These are phyloP conservation scores for Tetrao urogallus DNA, from an alignment of 2,113 vertebrate species.

Conservation along the genomic window DNA sequence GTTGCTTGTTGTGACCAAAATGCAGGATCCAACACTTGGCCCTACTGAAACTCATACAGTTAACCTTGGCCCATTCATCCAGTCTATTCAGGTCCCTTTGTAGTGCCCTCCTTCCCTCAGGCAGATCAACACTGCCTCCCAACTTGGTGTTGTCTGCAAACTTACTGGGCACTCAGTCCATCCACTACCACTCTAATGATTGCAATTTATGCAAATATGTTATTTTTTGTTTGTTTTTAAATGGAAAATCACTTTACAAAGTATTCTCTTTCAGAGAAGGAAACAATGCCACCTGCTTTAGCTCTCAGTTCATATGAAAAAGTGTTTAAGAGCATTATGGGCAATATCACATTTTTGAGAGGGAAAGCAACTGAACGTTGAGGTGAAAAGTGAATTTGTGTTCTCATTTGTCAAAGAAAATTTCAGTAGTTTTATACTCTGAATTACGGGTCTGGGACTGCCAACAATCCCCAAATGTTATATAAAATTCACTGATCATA, in stretches of 20 bases:
- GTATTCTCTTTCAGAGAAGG: background rate
- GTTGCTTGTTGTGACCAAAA: too few relatives aligned
- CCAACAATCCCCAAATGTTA: background rate
- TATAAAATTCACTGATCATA: background rate
- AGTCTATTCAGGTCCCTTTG: too few relatives aligned
- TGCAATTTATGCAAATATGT: background rate
- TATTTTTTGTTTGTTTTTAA: background rate
- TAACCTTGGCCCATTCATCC: too few relatives aligned
- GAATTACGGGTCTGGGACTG: background rate
- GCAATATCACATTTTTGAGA: background rate
- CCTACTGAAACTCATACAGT: too few relatives aligned
- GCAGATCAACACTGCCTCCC: too few relatives aligned
- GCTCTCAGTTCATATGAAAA: background rate
- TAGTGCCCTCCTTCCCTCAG: too few relatives aligned
- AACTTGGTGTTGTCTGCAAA: too few relatives aligned
- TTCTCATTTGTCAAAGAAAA: background rate
- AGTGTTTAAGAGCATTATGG: background rate
- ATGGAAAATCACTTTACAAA: background rate
- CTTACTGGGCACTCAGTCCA: background rate
- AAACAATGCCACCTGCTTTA: background rate
- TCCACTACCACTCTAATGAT: background rate
- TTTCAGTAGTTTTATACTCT: background rate
- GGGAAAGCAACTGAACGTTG: background rate
- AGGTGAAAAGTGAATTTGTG: background rate
- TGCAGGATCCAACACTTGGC: too few relatives aligned